Evolutionary conservation across 2,888 invertebrate genomes (phyloP), one percentile per base, ranked within the genome.

Genomic region (Scaptomyza reducta): DNA sequence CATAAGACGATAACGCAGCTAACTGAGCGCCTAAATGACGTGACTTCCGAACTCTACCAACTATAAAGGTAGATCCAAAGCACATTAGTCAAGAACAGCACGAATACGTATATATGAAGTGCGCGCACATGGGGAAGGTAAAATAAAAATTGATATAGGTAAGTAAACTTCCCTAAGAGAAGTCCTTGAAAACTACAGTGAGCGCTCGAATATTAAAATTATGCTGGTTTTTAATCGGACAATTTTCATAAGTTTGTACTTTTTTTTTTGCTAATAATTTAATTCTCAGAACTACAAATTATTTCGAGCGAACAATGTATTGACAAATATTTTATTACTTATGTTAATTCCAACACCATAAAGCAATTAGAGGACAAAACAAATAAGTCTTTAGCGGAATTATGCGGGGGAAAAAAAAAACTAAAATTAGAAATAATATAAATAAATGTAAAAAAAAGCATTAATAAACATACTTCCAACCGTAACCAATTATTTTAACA

Each of bases 1-100:
- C 90, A 92, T 65, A 78, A 87, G 55, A 91, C 90, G 0, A 91
- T 91, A n/a, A 69, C 71, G 0, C 65, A 79, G 6, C 76, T 92
- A 3, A 90, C 80, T 5, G 77, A 89, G 38, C 89, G 89, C 5
- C 59, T 91, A 0, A 91, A 90, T 58, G 76, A 87, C 46, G 90
- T 91, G 7, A 88, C 89, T 3, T 82, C 89, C 1, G 92, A 92
- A 64, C n/a, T n/a, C n/a, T n/a, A n/a, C 97, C 97, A 92, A 97
- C 96, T 96, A 92, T 53, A 55, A 92, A 90, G 7, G 6, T 11
- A 54, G 13, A 6, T n/a, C 11, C 41, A 50, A 61, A 47, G 6
- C 10, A 7, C 35, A 64, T 56, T 6, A 62, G 62, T 62, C 14
- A 56, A 18, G 33, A 6, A 6, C 11, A 22, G 10, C 35, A 10